These are phyloP conservation scores for Drosophila gaucha DNA, from an alignment of 2,888 invertebrate genomes.

Conservation along the genomic window DNA sequence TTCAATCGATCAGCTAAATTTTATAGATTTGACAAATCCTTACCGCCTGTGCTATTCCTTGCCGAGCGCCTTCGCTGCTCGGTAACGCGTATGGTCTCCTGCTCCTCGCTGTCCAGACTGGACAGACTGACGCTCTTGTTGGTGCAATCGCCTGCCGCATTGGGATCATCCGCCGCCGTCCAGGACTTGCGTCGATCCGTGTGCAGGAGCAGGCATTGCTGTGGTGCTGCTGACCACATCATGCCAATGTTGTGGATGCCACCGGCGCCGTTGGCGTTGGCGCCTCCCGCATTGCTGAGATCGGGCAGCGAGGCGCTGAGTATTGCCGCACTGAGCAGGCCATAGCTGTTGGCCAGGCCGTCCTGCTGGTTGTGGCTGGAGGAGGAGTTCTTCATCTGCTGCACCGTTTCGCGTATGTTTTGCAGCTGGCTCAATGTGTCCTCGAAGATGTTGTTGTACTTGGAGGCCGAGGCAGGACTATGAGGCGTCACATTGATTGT, in stretches of 20 bases:
- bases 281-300: conserved; percentile 69
- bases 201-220: conserved; percentile 83
- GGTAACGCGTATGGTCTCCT: conserved; percentile 86
- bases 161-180: conserved; percentile 92
- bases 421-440: conserved; percentile 84
- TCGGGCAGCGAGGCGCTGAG: conserved; percentile 83
- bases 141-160: conserved; percentile 86
- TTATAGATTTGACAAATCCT: conserved; percentile 17
- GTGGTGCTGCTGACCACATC: conserved; percentile 83
- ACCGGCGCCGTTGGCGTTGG: conserved; percentile 32
- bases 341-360: conserved; percentile 71
- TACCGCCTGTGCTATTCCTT: conserved; percentile 86
- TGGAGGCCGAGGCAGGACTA: conserved; percentile 92
- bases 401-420: conserved; percentile 84
- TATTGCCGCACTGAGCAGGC: conserved; percentile 76
- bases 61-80: conserved; percentile 86
- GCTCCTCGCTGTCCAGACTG: conserved; percentile 94
- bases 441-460: conserved; percentile 88
- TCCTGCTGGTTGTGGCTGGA: conserved; percentile 81
- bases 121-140: conserved; percentile 89
- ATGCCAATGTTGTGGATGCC: conserved; percentile 33
- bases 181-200: conserved; percentile 90
- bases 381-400: conserved; percentile 84
- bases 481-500: conserved; percentile 95
- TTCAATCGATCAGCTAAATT: not conserved